Base-by-base conservation (phyloP, 1,140 invertebrate genomes). In the Dendroctonus ponderosae region DNA sequence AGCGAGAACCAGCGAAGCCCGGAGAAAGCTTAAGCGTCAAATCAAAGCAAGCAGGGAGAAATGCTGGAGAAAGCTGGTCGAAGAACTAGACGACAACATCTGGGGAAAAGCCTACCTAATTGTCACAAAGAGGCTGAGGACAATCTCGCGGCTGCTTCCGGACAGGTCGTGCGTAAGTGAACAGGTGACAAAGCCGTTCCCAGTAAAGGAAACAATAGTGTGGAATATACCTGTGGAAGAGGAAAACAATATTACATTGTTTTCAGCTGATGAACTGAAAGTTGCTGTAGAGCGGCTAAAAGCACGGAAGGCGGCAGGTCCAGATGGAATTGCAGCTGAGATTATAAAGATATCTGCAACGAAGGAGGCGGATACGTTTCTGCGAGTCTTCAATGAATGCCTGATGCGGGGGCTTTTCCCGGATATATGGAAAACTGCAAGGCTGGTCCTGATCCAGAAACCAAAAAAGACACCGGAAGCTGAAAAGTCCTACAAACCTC, bases 371-470 rank as follows among this genome's bases (percentile, higher is more conserved):
- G 44, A 46, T 9, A 46, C 2, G 44, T 46, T 46, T 4, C 44
- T 11, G 2, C 0, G 9, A 2, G 12, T 11, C 2, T 46, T 46
- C 44, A 11, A 12, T 46, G 9, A 46, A 11, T 11, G 44, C 3
- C 26, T 26, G 12, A 46, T 11, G 2, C 9, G 12, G 9, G 9
- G 44, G 44, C 9, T 3, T 46, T 11, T 12, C 3, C 9, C 12
- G 12, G 44, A 9, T 46, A 38, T 12, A 44, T 66, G 56, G 64
- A 66, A 66, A 12, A 0, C 9, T 7, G 64, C 43, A 8, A 60
- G 38, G 38, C 11, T 26, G n/a, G 54, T 66, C 26, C 43, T 66
- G 7, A 26, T 66, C 7, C 44, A 62, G 51, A 62, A 62, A 50
- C 64, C 64, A 8, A 66, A 60, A 44, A 58, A 60, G 14, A 26